Evolutionary conservation across 37 sponge, comb jelly and placozoan species (phyloP).

Genomic region (Aphrocallistes beatrix): DNA sequence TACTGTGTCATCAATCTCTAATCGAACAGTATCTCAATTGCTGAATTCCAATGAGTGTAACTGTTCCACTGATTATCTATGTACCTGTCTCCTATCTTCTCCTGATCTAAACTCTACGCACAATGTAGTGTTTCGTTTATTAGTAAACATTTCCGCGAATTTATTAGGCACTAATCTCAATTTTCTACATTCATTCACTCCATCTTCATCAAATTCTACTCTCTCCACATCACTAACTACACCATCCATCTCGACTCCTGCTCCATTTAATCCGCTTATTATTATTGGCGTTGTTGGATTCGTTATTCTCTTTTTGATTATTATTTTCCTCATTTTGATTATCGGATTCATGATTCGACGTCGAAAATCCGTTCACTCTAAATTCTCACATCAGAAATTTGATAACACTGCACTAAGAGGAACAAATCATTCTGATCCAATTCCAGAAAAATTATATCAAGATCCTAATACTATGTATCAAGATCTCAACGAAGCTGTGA

Average conservation of each 20-base stretch:
- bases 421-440: not conserved
- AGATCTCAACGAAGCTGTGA: not conserved
- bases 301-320: not conserved
- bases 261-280: not conserved
- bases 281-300: not conserved
- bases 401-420: not conserved
- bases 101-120: not conserved
- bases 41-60: not conserved
- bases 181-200: too few species aligned
- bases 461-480: not conserved
- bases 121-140: not conserved
- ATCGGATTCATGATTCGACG: not conserved
- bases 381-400: not conserved
- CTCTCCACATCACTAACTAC: not conserved
- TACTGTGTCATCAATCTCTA: not conserved
- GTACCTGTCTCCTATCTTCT: not conserved
- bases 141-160: not conserved
- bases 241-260: not conserved
- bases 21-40: not conserved
- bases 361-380: not conserved
- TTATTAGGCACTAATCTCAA: not conserved
- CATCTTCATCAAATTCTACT: not conserved
- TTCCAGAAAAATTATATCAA: not conserved
- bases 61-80: not conserved
- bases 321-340: not conserved